phyloP scores from a whole-genome alignment of 2,113 vertebrate genomes.

The Ctenodactylus gundi region DNA sequence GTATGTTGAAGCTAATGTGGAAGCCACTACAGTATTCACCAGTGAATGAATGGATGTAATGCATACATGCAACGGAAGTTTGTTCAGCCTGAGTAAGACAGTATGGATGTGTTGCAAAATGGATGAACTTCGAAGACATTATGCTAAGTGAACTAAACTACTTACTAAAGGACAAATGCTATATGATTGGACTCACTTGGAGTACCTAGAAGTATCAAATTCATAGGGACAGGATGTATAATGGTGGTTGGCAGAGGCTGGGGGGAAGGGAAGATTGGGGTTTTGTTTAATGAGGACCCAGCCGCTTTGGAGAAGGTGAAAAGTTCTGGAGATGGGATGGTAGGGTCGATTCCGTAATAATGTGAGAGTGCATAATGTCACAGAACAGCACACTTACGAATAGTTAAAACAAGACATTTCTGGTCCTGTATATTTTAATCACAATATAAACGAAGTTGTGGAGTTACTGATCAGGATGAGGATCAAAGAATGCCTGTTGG shows the following conservation, averaged over 20 bases:
- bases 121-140: too few relatives aligned
- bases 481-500: not conserved
- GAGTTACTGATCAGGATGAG: not conserved
- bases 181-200: not conserved
- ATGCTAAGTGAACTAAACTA: not conserved
- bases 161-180: not conserved
- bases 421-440: not conserved
- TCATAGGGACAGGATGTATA: not conserved
- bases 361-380: not conserved
- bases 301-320: not conserved
- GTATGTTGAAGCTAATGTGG: not conserved
- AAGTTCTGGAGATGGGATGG: not conserved
- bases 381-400: not conserved
- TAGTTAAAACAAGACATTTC: not conserved
- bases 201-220: not conserved
- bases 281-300: not conserved
- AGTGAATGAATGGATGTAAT: not conserved
- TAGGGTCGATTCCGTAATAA: not conserved
- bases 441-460: not conserved
- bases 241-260: not conserved
- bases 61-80: not conserved
- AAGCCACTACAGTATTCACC: not conserved
- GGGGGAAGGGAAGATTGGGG: too few relatives aligned
- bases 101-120: too few relatives aligned
- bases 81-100: not conserved